A percentile compares a stretch with the other conserved stretches of the same genome.
Evolutionary conservation across 2,888 invertebrate genomes (phyloP).

Genomic region (Idaea straminata): DNA sequence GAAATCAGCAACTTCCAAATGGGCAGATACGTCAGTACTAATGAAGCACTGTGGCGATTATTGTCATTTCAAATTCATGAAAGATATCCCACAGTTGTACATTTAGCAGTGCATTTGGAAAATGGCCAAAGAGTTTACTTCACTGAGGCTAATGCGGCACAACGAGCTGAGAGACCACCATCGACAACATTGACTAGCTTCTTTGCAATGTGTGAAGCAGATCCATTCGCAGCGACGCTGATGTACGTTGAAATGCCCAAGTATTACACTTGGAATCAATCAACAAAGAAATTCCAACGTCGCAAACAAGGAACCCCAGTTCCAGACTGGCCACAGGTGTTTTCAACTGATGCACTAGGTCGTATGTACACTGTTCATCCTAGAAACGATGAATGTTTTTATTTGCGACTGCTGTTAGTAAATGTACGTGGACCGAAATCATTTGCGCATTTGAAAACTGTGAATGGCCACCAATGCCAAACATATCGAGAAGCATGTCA

Average conservation of each 20-base stretch:
- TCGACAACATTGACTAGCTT: constrained; percentile 28
- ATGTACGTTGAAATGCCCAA: constrained; percentile 43
- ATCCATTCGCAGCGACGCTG: constrained; percentile 34
- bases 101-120: no score
- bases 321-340: constrained; percentile 23
- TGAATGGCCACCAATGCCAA: constrained; percentile 14
- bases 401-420: constrained; percentile 21
- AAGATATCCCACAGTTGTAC: constrained; percentile 25
- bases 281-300: constrained; percentile 38
- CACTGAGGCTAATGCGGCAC: constrained; percentile 22
- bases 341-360: constrained; percentile 29
- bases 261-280: constrained; percentile 31
- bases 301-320: constrained; percentile 39
- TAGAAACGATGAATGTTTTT: constrained; percentile 17
- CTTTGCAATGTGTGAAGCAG: constrained; percentile 30
- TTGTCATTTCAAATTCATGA: constrained; percentile 31
- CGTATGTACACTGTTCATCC: constrained; percentile 22
- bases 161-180: constrained; percentile 30
- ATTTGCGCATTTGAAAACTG: constrained; percentile 22
- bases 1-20: constrained; percentile 34
- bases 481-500: constrained; percentile 22
- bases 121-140: constrained; percentile 26
- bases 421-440: constrained; percentile 32
- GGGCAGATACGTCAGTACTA: constrained; percentile 30
- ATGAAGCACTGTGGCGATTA: constrained; percentile 32